A percentile compares a stretch with the other conserved stretches of the same genome.
Conservation (phyloP, 2,888 invertebrate genomes). For the Tachystola acroxantha region DNA sequence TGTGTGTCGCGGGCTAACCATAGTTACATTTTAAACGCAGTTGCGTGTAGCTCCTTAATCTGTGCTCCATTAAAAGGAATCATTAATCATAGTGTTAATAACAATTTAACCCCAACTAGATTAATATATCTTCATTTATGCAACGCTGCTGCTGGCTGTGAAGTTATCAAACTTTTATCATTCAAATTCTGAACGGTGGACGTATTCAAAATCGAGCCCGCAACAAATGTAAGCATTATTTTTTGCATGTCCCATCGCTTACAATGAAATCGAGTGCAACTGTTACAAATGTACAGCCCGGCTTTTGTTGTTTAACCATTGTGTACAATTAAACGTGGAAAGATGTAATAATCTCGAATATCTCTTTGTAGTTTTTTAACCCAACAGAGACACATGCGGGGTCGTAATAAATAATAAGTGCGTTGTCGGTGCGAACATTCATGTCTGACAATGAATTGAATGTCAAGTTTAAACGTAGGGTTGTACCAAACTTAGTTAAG, state of each 20-base stretch:
- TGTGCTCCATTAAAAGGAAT: conserved; percentile 64
- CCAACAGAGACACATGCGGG: conserved; percentile 63
- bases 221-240: conserved; percentile 53
- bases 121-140: conserved; percentile 77
- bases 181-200: conserved; percentile 57
- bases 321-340: conserved; percentile 74
- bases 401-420: conserved; percentile 63
- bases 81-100: conserved; percentile 79
- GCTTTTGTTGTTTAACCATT: conserved; percentile 71
- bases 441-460: conserved; percentile 63
- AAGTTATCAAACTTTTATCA: conserved; percentile 63
- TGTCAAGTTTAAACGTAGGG: conserved; percentile 71
- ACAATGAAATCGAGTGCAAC: conserved; percentile 59
- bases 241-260: conserved; percentile 23
- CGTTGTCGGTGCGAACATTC: conserved; percentile 44
- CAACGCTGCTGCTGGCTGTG: conserved; percentile 41
- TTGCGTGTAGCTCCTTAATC: conserved; percentile 71
- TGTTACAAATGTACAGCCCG: conserved; percentile 61
- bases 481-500: conserved; percentile 60
- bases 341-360: conserved; percentile 74
- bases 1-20: conserved; percentile 54
- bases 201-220: conserved; percentile 56
- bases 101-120: conserved; percentile 75
- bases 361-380: conserved; percentile 66
- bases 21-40: conserved; percentile 57